A percentile compares a stretch with the other conserved stretches of the same genome.
Conservation (phyloP, 2,797 vertebrate genomes). For the Neosalanx taihuensis region DNA sequence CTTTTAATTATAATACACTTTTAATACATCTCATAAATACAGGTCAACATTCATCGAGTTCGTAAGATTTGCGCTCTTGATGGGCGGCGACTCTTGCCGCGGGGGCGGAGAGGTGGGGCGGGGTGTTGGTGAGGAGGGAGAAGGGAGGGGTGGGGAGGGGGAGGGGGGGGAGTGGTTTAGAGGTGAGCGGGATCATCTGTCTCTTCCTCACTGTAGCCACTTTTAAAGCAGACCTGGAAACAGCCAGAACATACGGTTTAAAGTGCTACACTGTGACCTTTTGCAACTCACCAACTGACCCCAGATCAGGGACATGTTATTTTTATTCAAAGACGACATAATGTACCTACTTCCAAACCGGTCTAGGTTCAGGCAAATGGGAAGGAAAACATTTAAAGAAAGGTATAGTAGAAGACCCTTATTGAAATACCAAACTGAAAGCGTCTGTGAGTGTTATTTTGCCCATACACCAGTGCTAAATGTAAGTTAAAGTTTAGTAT, state of each 20-base stretch:
- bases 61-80: slow-evolving; percentile 69
- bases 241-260: slow-evolving; percentile 18
- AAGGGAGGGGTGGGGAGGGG: slow-evolving; percentile 37
- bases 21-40: slow-evolving; percentile 86
- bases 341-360: background rate
- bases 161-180: slow-evolving; percentile 76
- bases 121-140: slow-evolving; percentile 70
- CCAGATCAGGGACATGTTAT: background rate
- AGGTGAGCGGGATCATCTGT: slow-evolving; percentile 74
- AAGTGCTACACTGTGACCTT: background rate
- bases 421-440: no score
- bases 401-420: background rate
- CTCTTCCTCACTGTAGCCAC: slow-evolving; percentile 79
- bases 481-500: background rate
- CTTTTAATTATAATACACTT: slow-evolving; percentile 86
- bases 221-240: slow-evolving; percentile 85
- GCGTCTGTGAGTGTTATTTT: background rate
- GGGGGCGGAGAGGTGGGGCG: slow-evolving; percentile 41
- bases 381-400: background rate
- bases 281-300: background rate
- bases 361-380: background rate
- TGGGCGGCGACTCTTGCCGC: slow-evolving; percentile 59
- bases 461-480: background rate
- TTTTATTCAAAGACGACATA: background rate
- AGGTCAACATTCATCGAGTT: slow-evolving; percentile 78